Conservation (phyloP, 2,113 vertebrate species). For the Anguilla japonica region DNA sequence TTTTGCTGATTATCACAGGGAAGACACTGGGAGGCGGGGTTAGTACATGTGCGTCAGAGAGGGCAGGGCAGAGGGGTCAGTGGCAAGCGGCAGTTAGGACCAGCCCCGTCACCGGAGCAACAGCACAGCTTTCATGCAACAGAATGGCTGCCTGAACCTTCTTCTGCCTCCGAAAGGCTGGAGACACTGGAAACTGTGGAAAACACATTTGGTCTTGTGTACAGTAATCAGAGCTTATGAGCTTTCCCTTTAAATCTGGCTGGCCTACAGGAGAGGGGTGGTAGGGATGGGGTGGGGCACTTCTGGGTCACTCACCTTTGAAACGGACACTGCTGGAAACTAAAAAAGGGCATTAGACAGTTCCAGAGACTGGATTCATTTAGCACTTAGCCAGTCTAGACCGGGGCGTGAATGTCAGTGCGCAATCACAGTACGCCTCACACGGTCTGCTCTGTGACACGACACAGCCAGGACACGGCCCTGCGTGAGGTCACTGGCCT, state of each 20-base stretch:
- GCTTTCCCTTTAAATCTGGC: background rate
- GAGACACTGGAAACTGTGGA: background rate
- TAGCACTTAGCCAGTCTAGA: background rate
- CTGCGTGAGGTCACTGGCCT: too few relatives aligned
- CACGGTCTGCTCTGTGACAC: background rate
- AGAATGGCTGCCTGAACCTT: background rate
- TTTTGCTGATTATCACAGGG: background rate
- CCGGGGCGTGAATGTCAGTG: background rate
- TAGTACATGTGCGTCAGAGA: conserved; percentile 31
- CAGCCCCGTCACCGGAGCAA: background rate
- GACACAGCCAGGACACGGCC: too few relatives aligned
- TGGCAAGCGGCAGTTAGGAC: conserved; percentile 52
- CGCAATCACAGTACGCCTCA: background rate
- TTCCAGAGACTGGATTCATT: background rate
- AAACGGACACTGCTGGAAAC: background rate
- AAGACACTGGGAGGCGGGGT: conserved; percentile 18
- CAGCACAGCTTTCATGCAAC: background rate
- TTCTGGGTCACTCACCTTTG: conserved; percentile 17
- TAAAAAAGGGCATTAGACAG: background rate
- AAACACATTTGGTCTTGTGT: background rate
- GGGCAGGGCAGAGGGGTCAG: conserved; percentile 44
- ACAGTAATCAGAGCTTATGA: background rate
- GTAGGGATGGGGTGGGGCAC: background rate
- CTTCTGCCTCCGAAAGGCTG: background rate
- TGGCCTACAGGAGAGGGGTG: background rate